phyloP scores from a whole-genome alignment of 2,113 vertebrate species.

The Macrotus californicus region DNA sequence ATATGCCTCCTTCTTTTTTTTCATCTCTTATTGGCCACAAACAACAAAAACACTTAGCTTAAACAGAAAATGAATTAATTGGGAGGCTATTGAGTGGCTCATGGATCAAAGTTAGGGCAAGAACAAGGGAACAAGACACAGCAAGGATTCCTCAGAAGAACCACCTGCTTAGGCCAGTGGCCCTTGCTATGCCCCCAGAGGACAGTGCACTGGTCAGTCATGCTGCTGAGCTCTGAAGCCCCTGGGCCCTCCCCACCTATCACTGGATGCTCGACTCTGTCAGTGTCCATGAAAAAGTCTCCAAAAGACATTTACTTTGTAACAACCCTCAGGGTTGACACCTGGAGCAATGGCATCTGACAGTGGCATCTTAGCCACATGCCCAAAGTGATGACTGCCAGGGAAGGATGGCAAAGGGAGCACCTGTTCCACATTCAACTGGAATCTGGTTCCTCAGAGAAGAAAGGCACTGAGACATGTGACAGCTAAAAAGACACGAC shows the following conservation, averaged over 20 bases:
- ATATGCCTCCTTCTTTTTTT: neutral
- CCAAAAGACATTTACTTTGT: neutral
- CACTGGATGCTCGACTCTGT: neutral
- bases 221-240: neutral
- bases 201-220: neutral
- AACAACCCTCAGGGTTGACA: neutral
- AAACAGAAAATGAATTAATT: neutral
- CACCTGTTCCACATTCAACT: neutral
- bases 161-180: neutral
- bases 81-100: neutral
- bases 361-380: no score
- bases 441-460: neutral
- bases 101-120: neutral
- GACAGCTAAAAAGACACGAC: neutral
- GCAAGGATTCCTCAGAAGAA: neutral
- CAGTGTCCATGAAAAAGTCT: neutral
- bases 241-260: neutral
- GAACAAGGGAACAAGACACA: neutral
- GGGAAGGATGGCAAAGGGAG: neutral
- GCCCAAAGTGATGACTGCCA: neutral
- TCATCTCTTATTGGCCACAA: neutral
- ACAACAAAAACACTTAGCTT: neutral
- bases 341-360: neutral
- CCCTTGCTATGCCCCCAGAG: neutral
- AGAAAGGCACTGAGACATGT: neutral